phyloP scores from a whole-genome alignment of 2,113 vertebrate species.

The Choloepus hoffmanni region DNA sequence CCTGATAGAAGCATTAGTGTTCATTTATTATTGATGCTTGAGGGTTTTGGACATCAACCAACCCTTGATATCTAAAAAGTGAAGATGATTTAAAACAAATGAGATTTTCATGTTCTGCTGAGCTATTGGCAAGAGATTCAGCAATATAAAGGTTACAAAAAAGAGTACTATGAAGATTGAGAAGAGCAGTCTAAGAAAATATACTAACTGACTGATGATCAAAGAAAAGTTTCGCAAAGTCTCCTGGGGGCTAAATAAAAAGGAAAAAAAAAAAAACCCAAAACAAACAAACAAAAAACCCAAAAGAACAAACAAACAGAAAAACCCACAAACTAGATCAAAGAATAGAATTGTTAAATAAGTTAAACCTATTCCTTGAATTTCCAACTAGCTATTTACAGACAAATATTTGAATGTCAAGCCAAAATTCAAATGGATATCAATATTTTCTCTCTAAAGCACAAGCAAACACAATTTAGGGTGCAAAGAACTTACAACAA shows the following conservation, averaged over 20 bases:
- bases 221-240: slow-evolving; percentile 70
- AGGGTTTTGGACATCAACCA: neutral
- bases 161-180: neutral
- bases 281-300: neutral
- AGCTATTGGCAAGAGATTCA: slow-evolving; percentile 24
- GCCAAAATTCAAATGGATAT: slow-evolving; percentile 44
- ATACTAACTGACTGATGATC: slow-evolving; percentile 50
- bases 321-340: neutral
- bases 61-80: neutral
- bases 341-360: slow-evolving; percentile 66
- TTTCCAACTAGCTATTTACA: slow-evolving; percentile 62
- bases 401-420: slow-evolving; percentile 50
- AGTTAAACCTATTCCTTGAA: slow-evolving; percentile 50
- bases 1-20: neutral
- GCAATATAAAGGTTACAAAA: slow-evolving; percentile 35
- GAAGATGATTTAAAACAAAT: neutral
- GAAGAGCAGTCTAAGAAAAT: neutral
- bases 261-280: neutral
- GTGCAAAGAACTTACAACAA: neutral
- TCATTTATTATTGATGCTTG: neutral
- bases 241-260: slow-evolving; percentile 58
- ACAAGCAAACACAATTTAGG: slow-evolving; percentile 1
- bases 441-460: slow-evolving; percentile 47
- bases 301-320: neutral
- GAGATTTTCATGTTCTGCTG: slow-evolving; percentile 5